These are phyloP conservation scores for Cylloceria caligata DNA, from an alignment of 2,888 invertebrate species.

Conservation along the genomic window DNA sequence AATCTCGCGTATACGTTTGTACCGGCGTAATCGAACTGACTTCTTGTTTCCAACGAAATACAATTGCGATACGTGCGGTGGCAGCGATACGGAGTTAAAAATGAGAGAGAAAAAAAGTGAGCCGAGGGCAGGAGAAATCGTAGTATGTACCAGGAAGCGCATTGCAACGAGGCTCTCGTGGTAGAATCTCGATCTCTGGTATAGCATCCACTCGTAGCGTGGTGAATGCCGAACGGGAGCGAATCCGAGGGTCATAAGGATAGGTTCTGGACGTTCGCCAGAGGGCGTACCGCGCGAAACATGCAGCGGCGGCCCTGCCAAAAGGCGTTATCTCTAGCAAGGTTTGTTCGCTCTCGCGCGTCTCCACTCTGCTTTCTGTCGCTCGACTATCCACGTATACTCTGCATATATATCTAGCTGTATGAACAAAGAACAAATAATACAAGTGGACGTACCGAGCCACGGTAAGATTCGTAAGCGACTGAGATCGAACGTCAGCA, in stretches of 20 bases:
- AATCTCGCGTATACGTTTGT: not conserved
- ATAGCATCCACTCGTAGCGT: slow-evolving; percentile 4
- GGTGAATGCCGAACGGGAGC: slow-evolving; percentile 56
- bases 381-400: not conserved
- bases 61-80: slow-evolving; percentile 11
- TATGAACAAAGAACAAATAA: slow-evolving; percentile 15
- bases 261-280: slow-evolving; percentile 59
- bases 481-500: not conserved
- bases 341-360: slow-evolving; percentile 33
- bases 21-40: not conserved
- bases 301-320: slow-evolving; percentile 46
- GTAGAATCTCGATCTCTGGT: slow-evolving; percentile 7
- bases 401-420: not conserved
- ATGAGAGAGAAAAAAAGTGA: too few species aligned
- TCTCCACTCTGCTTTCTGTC: not conserved
- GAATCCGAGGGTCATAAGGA: slow-evolving; percentile 61
- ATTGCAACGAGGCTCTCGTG: slow-evolving; percentile 2
- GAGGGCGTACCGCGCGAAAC: slow-evolving; percentile 19
- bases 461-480: slow-evolving; percentile 5
- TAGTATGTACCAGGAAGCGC: slow-evolving; percentile 2
- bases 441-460: not conserved
- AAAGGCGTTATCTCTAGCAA: slow-evolving; percentile 56
- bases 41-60: not conserved
- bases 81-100: slow-evolving; percentile 3
- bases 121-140: not conserved